phyloP scores from a whole-genome alignment of 1,140 invertebrate species.

The Drosophila quadrilineata region DNA sequence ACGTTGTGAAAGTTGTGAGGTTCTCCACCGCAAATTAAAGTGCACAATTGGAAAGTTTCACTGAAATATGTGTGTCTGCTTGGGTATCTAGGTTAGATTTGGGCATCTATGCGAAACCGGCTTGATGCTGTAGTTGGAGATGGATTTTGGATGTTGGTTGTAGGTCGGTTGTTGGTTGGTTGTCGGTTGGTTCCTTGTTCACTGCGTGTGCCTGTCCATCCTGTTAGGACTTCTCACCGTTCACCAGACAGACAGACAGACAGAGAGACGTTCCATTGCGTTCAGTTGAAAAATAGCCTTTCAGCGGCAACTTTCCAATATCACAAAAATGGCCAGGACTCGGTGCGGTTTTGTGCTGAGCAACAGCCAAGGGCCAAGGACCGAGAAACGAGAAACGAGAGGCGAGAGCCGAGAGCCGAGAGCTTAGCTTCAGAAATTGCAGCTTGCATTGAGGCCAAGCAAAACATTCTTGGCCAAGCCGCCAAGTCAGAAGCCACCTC shows the following conservation, averaged over 20 bases:
- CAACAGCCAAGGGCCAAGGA: too few relatives aligned
- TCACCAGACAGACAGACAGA: background rate
- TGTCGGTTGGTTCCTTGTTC: too few relatives aligned
- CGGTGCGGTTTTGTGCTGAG: conserved; percentile 47
- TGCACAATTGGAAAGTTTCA: conserved; percentile 68
- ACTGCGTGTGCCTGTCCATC: background rate
- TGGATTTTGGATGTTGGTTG: background rate
- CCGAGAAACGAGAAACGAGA: too few relatives aligned
- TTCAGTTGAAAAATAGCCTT: conserved; percentile 61
- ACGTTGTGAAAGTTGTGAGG: conserved; percentile 53
- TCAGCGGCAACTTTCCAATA: conserved; percentile 54
- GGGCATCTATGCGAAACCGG: background rate
- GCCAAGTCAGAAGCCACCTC: conserved; percentile 17
- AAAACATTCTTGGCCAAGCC: conserved; percentile 47
- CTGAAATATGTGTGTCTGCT: conserved; percentile 40
- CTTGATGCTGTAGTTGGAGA: background rate
- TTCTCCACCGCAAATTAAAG: conserved; percentile 70
- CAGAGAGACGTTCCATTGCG: background rate
- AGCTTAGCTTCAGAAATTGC: conserved; percentile 64
- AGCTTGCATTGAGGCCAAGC: conserved; percentile 51
- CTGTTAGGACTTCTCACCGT: background rate
- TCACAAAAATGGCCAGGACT: conserved; percentile 46
- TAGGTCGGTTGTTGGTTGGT: background rate
- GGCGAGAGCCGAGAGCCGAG: too few relatives aligned
- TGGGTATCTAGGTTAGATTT: background rate